Percentiles rank a stretch among this genome's conserved stretches.
These are phyloP conservation scores for Tapirus indicus DNA, from an alignment of 2,797 vertebrate genomes.

Conservation along the genomic window DNA sequence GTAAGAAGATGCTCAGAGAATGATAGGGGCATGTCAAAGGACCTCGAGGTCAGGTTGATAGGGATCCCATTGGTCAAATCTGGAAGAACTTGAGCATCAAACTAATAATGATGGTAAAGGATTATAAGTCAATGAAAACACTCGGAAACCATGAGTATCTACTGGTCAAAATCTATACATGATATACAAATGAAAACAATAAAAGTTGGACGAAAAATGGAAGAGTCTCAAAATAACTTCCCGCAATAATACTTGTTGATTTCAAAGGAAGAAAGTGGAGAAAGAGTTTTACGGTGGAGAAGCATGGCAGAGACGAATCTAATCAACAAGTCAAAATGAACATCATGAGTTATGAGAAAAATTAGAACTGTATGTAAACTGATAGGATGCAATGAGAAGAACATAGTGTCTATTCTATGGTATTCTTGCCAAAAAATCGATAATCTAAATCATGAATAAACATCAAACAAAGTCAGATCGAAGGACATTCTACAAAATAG, in stretches of 20 bases:
- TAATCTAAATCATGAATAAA: neutral
- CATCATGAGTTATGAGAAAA: neutral
- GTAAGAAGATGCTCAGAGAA: neutral
- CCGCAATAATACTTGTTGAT: neutral
- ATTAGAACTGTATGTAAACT: neutral
- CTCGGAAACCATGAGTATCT: neutral
- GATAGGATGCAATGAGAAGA: neutral
- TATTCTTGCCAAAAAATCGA: neutral
- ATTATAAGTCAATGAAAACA: neutral
- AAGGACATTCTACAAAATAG: neutral
- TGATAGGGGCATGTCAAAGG: neutral
- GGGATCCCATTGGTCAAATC: neutral
- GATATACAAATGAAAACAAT: neutral
- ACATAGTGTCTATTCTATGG: neutral
- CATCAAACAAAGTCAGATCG: neutral
- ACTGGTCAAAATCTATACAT: neutral
- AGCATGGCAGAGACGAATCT: neutral
- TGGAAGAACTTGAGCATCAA: neutral
- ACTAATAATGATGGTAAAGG: neutral
- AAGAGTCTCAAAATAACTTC: neutral
- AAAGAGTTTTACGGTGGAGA: neutral
- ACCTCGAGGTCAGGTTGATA: neutral
- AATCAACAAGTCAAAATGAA: neutral
- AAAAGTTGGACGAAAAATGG: neutral
- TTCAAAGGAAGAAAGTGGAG: neutral